Conservation (phyloP, 2,113 vertebrate species). For the Cryptotis parvus region DNA sequence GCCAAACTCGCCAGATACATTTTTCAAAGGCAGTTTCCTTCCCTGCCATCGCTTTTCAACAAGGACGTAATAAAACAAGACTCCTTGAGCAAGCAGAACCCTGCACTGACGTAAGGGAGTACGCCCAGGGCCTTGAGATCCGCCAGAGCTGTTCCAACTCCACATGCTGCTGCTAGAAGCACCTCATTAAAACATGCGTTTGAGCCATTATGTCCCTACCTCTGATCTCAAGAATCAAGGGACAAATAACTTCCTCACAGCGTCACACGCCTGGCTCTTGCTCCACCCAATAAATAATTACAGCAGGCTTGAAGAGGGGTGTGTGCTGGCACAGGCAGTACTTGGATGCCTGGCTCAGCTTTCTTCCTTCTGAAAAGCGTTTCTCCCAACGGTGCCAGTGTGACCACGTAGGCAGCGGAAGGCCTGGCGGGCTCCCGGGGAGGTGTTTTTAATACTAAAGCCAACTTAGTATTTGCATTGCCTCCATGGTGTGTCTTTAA, state of each 20-base stretch:
- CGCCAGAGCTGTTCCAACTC: background rate
- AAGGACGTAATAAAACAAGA: background rate
- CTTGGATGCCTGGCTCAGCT: background rate
- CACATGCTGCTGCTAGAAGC: background rate
- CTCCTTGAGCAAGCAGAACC: background rate
- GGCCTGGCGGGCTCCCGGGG: background rate
- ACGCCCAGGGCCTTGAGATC: background rate
- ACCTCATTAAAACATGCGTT: background rate
- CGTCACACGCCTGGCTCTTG: background rate
- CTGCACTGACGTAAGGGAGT: background rate
- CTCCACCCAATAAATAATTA: slow-evolving; percentile 41
- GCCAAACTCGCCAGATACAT: background rate
- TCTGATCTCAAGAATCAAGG: slow-evolving; percentile 49
- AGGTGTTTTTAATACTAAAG: background rate
- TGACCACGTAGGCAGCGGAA: background rate
- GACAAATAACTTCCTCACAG: slow-evolving; percentile 15
- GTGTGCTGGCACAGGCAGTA: background rate
- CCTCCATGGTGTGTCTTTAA: background rate
- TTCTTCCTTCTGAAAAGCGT: background rate
- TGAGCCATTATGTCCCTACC: background rate
- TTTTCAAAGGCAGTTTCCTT: slow-evolving; percentile 12
- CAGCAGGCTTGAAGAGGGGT: background rate
- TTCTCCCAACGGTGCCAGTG: background rate
- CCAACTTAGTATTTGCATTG: background rate
- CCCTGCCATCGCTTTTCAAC: background rate